Percentiles rank a stretch among this genome's conserved stretches.
phyloP scores from a whole-genome alignment of 2,113 vertebrate genomes.

The Oophaga pumilio region DNA sequence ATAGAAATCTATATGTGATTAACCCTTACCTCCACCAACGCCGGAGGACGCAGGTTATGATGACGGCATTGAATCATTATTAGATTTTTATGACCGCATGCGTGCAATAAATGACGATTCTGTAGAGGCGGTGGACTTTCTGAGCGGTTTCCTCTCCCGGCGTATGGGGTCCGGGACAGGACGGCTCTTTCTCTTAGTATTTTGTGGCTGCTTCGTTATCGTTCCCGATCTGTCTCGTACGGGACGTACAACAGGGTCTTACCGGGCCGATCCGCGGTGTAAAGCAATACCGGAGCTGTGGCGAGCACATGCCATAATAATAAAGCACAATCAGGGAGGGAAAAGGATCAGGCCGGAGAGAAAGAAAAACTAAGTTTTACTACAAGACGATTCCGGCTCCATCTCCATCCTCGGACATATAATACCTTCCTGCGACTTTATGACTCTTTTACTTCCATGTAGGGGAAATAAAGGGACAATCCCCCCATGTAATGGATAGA shows the following conservation, averaged over 20 bases:
- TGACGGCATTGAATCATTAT: neutral
- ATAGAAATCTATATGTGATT: neutral
- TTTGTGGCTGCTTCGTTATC: neutral
- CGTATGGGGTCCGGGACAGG: neutral
- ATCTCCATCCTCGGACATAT: neutral
- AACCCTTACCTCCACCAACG: neutral
- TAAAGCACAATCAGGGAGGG: neutral
- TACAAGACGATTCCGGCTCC: neutral
- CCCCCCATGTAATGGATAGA: too few relatives aligned
- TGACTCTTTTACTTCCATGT: too few relatives aligned
- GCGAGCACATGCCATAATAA: neutral
- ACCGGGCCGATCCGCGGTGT: neutral
- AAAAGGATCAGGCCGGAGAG: neutral
- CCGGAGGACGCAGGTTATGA: neutral
- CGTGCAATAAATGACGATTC: neutral
- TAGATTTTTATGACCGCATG: neutral
- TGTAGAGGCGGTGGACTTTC: neutral
- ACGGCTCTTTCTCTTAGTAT: neutral
- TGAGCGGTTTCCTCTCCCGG: neutral
- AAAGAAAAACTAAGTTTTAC: neutral
- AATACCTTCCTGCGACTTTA: neutral
- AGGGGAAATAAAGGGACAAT: too few relatives aligned
- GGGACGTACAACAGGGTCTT: neutral
- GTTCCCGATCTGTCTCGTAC: neutral
- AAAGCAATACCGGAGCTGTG: neutral